These are phyloP conservation scores for Cremastobaeus sp. DNA, from an alignment of 2,888 invertebrate species.

Conservation along the genomic window DNA sequence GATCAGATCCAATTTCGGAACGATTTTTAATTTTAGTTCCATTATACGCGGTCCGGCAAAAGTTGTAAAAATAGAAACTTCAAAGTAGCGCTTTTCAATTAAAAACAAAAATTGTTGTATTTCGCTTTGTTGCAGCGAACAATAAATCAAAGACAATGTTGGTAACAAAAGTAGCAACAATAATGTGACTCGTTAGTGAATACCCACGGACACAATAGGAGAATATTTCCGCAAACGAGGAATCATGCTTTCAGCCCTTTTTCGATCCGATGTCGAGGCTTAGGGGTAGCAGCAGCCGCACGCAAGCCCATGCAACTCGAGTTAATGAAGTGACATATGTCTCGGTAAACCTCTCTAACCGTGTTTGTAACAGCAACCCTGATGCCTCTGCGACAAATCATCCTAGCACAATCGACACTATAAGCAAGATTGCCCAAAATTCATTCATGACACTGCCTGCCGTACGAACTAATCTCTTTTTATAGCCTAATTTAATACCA, in stretches of 20 bases:
- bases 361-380: conserved; percentile 34
- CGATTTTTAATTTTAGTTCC: too few relatives aligned
- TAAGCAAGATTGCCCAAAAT: conserved; percentile 20
- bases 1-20: too few relatives aligned
- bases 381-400: conserved; percentile 28
- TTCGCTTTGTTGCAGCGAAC: conserved; percentile 7
- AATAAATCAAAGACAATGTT: conserved; percentile 7
- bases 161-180: not conserved
- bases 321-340: conserved; percentile 47
- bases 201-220: conserved; percentile 25
- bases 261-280: conserved; percentile 1
- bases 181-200: conserved; percentile 7
- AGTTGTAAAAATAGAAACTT: too few relatives aligned
- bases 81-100: too few relatives aligned
- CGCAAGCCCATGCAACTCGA: conserved; percentile 12
- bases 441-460: conserved; percentile 39
- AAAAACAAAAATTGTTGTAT: too few relatives aligned
- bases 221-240: conserved; percentile 40
- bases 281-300: not conserved
- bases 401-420: conserved; percentile 28
- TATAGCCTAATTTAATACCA: too few relatives aligned
- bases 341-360: conserved; percentile 35
- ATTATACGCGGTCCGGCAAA: too few relatives aligned
- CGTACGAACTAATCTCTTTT: too few relatives aligned
- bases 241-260: conserved; percentile 40